phyloP scores from a whole-genome alignment of 1,140 invertebrate species.

The Campoletis sonorensis region DNA sequence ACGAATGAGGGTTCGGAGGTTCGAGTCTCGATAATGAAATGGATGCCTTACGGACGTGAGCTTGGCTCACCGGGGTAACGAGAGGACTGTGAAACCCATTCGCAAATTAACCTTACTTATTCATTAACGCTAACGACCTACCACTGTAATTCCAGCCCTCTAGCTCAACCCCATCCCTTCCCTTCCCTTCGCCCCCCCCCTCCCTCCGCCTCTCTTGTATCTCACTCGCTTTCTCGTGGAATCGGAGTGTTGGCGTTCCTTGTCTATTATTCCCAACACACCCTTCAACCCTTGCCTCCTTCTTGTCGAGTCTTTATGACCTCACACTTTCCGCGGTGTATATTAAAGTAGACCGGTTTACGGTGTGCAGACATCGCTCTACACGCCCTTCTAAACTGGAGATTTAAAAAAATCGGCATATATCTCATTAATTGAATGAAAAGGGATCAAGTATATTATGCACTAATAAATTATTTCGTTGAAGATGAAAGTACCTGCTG shows the following conservation, averaged over 20 bases:
- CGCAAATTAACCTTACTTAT: conserved; percentile 73
- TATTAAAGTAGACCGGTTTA: conserved; percentile 17
- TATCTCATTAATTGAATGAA: neutral
- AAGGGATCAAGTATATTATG: neutral
- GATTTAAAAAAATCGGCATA: neutral
- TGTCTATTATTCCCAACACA: conserved; percentile 6
- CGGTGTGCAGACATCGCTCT: neutral
- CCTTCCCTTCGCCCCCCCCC: neutral
- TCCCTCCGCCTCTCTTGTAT: conserved; percentile 9
- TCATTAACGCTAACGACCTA: conserved; percentile 71
- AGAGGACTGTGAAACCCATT: conserved; percentile 69
- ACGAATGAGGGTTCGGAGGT: conserved; percentile 49
- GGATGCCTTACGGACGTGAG: conserved; percentile 66
- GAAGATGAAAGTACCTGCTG: neutral
- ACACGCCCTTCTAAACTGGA: neutral
- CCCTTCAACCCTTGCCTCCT: conserved; percentile 17
- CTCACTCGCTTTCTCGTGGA: conserved; percentile 15
- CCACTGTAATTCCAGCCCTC: conserved; percentile 52
- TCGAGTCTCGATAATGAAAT: conserved; percentile 71
- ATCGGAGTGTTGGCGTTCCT: conserved; percentile 50
- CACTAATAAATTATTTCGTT: neutral
- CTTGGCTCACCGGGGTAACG: conserved; percentile 44
- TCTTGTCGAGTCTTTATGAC: conserved; percentile 35
- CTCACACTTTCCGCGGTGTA: conserved; percentile 12
- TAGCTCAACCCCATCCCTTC: conserved; percentile 39